A percentile compares a stretch with the other conserved stretches of the same genome.
Evolutionary conservation across 1,140 invertebrate genomes (phyloP).

Genomic region (Bacillus rossius): DNA sequence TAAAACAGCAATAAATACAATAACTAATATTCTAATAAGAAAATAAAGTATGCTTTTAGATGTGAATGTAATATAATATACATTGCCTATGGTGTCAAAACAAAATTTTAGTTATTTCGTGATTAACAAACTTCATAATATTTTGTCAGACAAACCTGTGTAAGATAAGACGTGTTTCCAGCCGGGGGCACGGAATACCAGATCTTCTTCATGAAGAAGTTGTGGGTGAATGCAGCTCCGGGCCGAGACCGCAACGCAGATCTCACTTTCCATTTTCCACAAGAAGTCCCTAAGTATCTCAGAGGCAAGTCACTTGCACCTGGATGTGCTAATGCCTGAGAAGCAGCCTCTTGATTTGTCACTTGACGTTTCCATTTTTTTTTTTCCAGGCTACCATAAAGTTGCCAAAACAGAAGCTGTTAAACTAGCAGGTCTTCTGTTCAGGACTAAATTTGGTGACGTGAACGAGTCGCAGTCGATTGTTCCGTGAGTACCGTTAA

Average conservation of each 20-base stretch:
- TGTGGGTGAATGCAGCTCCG: constrained; percentile 88
- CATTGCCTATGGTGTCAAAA: too few relatives aligned
- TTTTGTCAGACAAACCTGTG: too few relatives aligned
- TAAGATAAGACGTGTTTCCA: too few relatives aligned
- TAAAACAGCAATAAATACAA: too few relatives aligned
- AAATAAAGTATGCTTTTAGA: too few relatives aligned
- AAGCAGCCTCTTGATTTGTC: not conserved
- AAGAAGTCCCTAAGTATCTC: constrained; percentile 90
- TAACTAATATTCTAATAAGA: too few relatives aligned
- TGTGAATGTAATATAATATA: too few relatives aligned
- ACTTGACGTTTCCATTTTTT: not conserved
- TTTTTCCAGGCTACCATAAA: constrained; percentile 64
- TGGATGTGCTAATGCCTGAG: not conserved
- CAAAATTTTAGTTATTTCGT: too few relatives aligned
- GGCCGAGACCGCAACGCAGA: constrained; percentile 86
- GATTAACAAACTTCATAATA: too few relatives aligned
- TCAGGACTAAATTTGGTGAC: constrained; percentile 68
- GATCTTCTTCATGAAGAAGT: constrained; percentile 95
- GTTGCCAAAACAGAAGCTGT: constrained; percentile 73
- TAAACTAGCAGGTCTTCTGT: constrained; percentile 73
- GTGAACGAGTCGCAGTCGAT: constrained; percentile 55
- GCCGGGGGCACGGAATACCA: constrained; percentile 63
- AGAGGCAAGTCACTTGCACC: constrained; percentile 45
- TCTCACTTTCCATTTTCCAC: constrained; percentile 91
- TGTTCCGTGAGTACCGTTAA: constrained; percentile 46